Evolutionary conservation across 2,113 vertebrate genomes (phyloP).

Genomic region (Melanocharis versteri): DNA sequence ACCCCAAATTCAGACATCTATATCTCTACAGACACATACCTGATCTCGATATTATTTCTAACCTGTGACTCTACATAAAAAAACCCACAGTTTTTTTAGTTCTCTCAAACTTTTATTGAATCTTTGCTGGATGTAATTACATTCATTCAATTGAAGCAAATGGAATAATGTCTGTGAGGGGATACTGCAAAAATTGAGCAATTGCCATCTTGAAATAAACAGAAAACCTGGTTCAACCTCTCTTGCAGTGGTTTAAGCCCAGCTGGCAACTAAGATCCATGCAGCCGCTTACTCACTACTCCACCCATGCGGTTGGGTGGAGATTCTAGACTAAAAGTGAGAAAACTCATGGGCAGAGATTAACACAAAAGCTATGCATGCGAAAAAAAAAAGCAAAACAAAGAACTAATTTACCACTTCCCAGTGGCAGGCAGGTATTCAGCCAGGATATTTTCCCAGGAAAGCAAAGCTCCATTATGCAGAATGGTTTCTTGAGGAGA

Average conservation of each 20-base stretch:
- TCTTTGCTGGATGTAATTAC: neutral
- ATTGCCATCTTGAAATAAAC: fast-evolving
- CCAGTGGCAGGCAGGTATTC: neutral
- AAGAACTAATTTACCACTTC: neutral
- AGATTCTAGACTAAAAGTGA: neutral
- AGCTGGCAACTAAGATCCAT: neutral
- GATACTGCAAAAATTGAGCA: neutral
- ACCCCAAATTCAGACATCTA: too few relatives aligned
- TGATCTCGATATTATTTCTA: neutral
- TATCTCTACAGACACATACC: neutral
- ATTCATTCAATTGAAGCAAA: neutral
- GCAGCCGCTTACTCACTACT: fast-evolving
- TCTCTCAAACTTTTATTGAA: neutral
- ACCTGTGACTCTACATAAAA: neutral
- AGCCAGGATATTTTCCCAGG: neutral
- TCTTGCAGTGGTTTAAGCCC: neutral
- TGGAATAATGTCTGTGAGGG: neutral
- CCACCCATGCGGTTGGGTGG: too few relatives aligned
- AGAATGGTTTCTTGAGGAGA: neutral
- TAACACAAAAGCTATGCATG: neutral
- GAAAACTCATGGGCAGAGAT: neutral
- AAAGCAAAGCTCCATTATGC: neutral
- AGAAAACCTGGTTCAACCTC: neutral
- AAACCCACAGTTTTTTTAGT: neutral
- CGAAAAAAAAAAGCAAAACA: neutral